phyloP scores from a whole-genome alignment of 1,140 invertebrate species.

The Lepidurus apus region DNA sequence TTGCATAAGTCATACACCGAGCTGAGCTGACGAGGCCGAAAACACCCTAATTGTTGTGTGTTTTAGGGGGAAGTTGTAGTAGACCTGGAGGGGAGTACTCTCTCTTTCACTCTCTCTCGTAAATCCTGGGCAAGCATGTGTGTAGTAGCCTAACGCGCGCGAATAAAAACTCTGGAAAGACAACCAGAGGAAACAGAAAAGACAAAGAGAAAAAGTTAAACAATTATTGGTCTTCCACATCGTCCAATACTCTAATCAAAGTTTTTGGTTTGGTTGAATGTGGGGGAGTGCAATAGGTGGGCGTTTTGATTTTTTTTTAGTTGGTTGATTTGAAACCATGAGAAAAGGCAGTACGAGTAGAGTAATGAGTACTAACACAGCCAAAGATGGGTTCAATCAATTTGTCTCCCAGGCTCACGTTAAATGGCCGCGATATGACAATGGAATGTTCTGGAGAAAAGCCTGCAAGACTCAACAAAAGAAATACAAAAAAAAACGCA shows the following conservation, averaged over 20 bases:
- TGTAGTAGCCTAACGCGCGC: conserved; percentile 3
- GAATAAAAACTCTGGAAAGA: conserved; percentile 19
- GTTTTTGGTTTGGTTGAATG: background rate
- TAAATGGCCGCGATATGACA: conserved; percentile 18
- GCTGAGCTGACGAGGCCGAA: background rate
- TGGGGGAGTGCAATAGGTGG: background rate
- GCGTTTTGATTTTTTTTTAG: background rate
- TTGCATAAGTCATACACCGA: background rate
- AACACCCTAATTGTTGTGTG: background rate
- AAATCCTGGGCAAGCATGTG: background rate
- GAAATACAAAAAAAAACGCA: conserved; percentile 22
- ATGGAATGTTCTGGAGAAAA: background rate
- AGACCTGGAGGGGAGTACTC: background rate
- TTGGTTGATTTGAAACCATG: background rate
- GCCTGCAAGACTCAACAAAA: conserved; percentile 21
- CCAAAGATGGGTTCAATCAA: conserved; percentile 8
- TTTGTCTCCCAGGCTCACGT: conserved; percentile 15
- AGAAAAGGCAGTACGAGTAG: conserved; percentile 9
- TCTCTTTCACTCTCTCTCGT: background rate
- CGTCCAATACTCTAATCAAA: background rate
- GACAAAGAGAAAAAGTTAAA: conserved; percentile 14
- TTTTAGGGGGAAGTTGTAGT: background rate
- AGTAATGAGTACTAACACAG: conserved; percentile 22
- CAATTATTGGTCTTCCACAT: background rate
- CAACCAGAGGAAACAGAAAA: conserved; percentile 14